These are phyloP conservation scores for Glareola pratincola DNA, from an alignment of 2,113 vertebrate genomes.

Conservation along the genomic window DNA sequence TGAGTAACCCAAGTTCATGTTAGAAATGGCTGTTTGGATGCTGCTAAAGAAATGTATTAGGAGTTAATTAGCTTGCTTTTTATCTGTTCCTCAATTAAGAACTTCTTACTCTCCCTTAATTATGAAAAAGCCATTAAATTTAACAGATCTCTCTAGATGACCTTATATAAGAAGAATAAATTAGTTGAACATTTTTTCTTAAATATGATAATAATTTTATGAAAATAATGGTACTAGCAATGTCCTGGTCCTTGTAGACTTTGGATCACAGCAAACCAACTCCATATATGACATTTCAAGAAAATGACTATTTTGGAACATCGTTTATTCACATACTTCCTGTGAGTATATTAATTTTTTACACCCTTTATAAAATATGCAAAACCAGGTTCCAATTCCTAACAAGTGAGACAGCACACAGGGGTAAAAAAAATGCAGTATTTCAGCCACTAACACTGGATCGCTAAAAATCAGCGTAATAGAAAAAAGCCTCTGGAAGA, in stretches of 20 bases:
- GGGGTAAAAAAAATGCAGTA: not conserved
- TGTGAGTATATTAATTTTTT: not conserved
- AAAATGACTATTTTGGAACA: not conserved
- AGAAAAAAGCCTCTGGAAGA: not conserved
- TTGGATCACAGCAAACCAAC: not conserved
- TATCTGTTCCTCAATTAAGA: constrained; percentile 76
- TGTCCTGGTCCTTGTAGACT: constrained; percentile 25
- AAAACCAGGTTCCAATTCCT: not conserved
- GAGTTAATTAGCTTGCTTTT: constrained; percentile 80
- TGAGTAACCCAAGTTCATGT: constrained; percentile 76
- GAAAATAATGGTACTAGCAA: constrained; percentile 32
- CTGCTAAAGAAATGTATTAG: constrained; percentile 68
- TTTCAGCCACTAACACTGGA: not conserved
- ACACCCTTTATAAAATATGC: not conserved
- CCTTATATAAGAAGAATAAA: constrained; percentile 71
- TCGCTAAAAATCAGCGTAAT: not conserved
- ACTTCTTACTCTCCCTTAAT: constrained; percentile 69
- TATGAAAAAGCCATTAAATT: constrained; percentile 72
- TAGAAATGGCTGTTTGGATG: constrained; percentile 67
- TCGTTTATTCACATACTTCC: not conserved
- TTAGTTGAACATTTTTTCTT: constrained; percentile 64
- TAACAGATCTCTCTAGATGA: constrained; percentile 72
- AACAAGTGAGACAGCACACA: not conserved
- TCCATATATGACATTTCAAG: not conserved
- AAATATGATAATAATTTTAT: constrained; percentile 25